Percentiles rank a stretch among this genome's conserved stretches.
Conservation (phyloP, 2,797 vertebrate species). For the Rhinogobio ventralis region DNA sequence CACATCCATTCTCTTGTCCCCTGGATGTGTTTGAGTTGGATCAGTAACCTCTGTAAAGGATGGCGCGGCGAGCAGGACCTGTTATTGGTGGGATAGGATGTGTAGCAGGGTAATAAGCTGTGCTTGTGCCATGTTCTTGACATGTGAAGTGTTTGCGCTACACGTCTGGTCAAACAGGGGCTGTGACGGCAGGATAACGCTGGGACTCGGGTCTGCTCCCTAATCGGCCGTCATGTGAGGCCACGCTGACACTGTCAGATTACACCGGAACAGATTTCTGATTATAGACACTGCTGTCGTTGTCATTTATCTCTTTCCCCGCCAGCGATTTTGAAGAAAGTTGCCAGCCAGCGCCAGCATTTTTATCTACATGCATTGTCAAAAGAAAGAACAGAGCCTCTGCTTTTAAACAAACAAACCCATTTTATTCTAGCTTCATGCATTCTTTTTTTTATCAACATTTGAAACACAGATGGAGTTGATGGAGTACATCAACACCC, state of each 20-base stretch:
- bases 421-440: too few species aligned
- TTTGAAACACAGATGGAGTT: too few species aligned
- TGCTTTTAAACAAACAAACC: too few species aligned
- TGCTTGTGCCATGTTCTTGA: neutral
- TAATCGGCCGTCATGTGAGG: neutral
- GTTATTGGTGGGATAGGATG: neutral
- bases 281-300: too few species aligned
- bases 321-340: too few species aligned
- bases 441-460: too few species aligned
- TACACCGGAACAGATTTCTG: neutral
- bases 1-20: constrained; percentile 12
- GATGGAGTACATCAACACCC: too few species aligned
- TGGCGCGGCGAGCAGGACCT: neutral
- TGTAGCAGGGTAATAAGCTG: neutral
- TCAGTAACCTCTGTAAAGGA: constrained; percentile 5
- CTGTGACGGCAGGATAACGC: neutral
- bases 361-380: too few species aligned
- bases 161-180: neutral
- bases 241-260: neutral
- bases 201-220: neutral
- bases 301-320: too few species aligned
- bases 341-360: too few species aligned
- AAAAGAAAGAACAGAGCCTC: too few species aligned
- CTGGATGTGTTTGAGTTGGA: neutral
- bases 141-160: constrained; percentile 3